These are phyloP conservation scores for Sandelia bainsii DNA, from an alignment of 2,797 vertebrate species.

Conservation along the genomic window DNA sequence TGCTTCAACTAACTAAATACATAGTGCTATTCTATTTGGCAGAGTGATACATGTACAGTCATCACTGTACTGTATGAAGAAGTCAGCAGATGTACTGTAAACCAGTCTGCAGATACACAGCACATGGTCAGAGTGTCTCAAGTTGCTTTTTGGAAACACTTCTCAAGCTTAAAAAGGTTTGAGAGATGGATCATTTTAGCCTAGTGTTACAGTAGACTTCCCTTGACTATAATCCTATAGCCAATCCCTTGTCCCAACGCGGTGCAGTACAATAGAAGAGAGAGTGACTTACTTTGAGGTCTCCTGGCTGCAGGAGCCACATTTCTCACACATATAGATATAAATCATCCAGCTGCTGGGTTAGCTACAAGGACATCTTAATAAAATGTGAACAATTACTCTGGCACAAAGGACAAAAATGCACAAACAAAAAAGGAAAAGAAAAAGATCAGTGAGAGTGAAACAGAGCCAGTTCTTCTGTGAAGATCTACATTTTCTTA, in stretches of 20 bases:
- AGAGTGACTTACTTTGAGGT: conserved; percentile 52
- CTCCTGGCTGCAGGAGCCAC: conserved; percentile 38
- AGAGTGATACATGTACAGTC: too few species aligned
- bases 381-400: conserved; percentile 63
- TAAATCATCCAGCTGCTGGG: conserved; percentile 65
- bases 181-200: not conserved
- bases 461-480: conserved; percentile 20
- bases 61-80: too few species aligned
- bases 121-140: too few species aligned
- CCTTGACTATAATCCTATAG: conserved; percentile 24
- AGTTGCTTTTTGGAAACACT: not conserved
- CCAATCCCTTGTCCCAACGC: conserved; percentile 38
- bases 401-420: conserved; percentile 31
- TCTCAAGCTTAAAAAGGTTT: not conserved
- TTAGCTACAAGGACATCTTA: conserved; percentile 55
- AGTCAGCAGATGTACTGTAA: too few species aligned
- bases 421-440: conserved; percentile 15
- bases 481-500: conserved; percentile 36
- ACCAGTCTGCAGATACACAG: too few species aligned
- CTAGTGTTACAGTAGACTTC: not conserved
- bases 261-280: conserved; percentile 46
- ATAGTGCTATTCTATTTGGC: too few species aligned
- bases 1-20: too few species aligned
- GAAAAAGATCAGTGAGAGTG: not conserved
- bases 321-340: conserved; percentile 50